Percentiles rank a stretch among this genome's conserved stretches.
Conservation (phyloP, 2,113 vertebrate species). For the Pterocles orientalis region DNA sequence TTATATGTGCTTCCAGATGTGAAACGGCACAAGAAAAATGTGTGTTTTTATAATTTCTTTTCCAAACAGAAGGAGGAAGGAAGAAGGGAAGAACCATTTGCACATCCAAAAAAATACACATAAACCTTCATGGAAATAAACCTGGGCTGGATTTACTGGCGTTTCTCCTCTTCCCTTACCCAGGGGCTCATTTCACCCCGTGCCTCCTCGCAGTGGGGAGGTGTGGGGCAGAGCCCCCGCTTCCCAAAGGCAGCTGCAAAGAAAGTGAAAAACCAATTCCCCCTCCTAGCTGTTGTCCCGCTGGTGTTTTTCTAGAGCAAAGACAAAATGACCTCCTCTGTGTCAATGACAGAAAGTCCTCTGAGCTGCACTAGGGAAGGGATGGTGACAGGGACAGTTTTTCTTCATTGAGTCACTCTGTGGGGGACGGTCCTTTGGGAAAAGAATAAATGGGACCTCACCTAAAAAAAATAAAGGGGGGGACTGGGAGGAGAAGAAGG, state of each 20-base stretch:
- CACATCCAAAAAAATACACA: neutral
- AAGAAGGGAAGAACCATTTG: neutral
- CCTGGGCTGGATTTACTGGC: neutral
- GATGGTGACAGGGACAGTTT: neutral
- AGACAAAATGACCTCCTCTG: neutral
- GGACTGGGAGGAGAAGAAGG: neutral
- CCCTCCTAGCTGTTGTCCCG: neutral
- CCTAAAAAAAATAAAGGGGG: accelerated
- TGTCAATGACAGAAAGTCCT: neutral
- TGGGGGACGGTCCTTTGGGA: neutral
- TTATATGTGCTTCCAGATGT: neutral
- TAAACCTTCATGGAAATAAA: neutral
- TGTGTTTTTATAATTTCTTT: neutral
- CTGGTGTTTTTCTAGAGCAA: neutral
- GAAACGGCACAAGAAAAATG: neutral
- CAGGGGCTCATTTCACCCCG: neutral
- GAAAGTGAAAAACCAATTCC: neutral
- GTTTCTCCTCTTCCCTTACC: neutral
- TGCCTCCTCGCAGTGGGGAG: neutral
- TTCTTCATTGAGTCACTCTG: neutral
- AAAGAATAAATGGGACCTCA: neutral
- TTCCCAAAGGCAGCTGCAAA: neutral
- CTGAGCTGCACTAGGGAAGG: neutral
- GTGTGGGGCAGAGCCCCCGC: neutral
- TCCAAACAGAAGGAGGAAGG: neutral